phyloP scores from a whole-genome alignment of 2,113 vertebrate species.

The Clarias gariepinus region DNA sequence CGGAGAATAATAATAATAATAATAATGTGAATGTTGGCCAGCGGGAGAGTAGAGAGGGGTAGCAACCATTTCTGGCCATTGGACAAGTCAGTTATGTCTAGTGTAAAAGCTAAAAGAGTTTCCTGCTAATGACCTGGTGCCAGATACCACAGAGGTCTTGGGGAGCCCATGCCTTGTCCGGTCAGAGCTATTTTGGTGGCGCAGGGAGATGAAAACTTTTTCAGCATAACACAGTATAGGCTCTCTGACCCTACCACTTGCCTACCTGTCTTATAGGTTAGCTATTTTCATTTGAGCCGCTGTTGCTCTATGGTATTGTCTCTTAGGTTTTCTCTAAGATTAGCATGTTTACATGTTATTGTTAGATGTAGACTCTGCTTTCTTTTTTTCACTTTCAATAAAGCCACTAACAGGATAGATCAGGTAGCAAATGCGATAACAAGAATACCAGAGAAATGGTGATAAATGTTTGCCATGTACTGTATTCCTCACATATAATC shows the following conservation, averaged over 20 bases:
- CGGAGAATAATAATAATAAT: too few relatives aligned
- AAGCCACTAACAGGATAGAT: neutral
- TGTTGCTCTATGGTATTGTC: too few relatives aligned
- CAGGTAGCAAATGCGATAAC: too few relatives aligned
- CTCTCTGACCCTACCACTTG: neutral
- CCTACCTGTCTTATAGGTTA: neutral
- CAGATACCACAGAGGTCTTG: too few relatives aligned
- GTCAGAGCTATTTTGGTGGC: too few relatives aligned
- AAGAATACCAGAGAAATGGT: neutral
- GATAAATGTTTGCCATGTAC: neutral
- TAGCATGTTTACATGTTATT: neutral
- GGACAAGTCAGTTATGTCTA: too few relatives aligned
- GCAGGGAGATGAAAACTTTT: neutral
- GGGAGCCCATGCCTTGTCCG: too few relatives aligned
- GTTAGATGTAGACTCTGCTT: neutral
- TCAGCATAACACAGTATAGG: neutral
- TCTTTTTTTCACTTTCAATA: neutral
- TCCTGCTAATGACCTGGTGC: too few relatives aligned
- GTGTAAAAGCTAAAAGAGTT: too few relatives aligned
- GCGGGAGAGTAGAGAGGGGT: too few relatives aligned
- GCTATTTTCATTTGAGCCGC: neutral
- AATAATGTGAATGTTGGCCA: too few relatives aligned
- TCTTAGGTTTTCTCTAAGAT: neutral
- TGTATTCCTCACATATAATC: neutral
- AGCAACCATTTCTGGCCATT: too few relatives aligned